phyloP scores from a whole-genome alignment of 2,888 invertebrate genomes.

The Noctua pronuba region DNA sequence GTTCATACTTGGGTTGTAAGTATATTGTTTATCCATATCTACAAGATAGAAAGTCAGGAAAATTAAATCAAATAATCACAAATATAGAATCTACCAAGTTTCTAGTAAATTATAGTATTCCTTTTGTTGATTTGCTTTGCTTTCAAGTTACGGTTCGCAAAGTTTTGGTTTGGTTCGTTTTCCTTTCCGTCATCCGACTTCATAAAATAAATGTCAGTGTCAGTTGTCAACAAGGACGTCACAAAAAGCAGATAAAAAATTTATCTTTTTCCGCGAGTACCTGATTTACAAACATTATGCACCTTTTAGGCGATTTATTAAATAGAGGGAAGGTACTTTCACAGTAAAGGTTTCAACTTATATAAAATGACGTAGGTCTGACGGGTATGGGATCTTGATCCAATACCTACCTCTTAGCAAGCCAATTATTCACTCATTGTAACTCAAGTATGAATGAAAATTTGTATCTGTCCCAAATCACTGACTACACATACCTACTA shows the following conservation, averaged over 20 bases:
- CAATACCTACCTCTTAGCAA: no score
- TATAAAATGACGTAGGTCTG: neutral
- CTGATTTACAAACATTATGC: neutral
- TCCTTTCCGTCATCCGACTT: neutral
- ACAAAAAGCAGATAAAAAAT: neutral
- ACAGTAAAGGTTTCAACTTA: neutral
- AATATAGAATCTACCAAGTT: conserved; percentile 55
- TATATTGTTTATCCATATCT: conserved; percentile 74
- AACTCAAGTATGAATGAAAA: no score
- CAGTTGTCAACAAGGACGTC: conserved; percentile 23
- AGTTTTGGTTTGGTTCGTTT: conserved; percentile 29
- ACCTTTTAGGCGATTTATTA: conserved; percentile 8
- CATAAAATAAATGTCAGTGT: neutral
- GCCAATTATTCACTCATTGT: no score
- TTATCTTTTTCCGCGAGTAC: neutral
- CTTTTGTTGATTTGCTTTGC: conserved; percentile 27
- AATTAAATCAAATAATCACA: conserved; percentile 41
- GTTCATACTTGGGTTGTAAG: conserved; percentile 78
- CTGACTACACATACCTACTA: no score
- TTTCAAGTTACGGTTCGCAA: conserved; percentile 19
- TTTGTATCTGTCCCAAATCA: no score
- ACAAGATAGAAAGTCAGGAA: conserved; percentile 36
- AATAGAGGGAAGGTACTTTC: neutral
- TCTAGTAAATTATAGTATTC: conserved; percentile 7
- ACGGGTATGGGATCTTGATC: no score